These are phyloP conservation scores for Pachliopta kotzebuea DNA, from an alignment of 2,888 invertebrate species.

Conservation along the genomic window DNA sequence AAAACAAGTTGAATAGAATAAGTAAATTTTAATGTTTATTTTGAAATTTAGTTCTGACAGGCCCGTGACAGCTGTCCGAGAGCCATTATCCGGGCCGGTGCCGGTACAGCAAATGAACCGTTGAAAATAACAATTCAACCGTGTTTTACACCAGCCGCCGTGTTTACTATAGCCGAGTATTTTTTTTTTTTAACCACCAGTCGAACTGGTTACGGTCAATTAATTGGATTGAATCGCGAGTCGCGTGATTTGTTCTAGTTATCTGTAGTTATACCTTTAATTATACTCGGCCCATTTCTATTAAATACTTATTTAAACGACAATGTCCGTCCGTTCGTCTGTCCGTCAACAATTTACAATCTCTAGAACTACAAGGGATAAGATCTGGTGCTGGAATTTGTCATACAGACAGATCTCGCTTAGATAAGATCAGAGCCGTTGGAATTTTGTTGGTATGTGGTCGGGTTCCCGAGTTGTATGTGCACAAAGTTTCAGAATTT, in stretches of 20 bases:
- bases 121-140: conserved; percentile 66
- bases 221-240: conserved; percentile 36
- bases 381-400: too few species aligned
- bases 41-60: conserved; percentile 73
- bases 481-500: too few species aligned
- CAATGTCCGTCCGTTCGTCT: too few species aligned
- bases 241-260: conserved; percentile 5
- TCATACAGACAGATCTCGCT: too few species aligned
- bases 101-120: conserved; percentile 68
- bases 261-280: not conserved
- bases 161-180: conserved; percentile 40
- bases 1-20: conserved; percentile 44
- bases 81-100: conserved; percentile 58
- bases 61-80: conserved; percentile 70
- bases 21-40: conserved; percentile 60
- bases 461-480: too few species aligned
- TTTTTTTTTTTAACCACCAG: conserved; percentile 36
- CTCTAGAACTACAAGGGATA: too few species aligned
- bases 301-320: too few species aligned
- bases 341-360: too few species aligned
- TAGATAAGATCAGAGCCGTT: too few species aligned
- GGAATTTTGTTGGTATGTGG: too few species aligned
- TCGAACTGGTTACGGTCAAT: conserved; percentile 63
- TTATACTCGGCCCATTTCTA: too few species aligned
- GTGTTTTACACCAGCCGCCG: conserved; percentile 55